Conservation (phyloP, 2,113 vertebrate species). For the Cynoglossus semilaevis region DNA sequence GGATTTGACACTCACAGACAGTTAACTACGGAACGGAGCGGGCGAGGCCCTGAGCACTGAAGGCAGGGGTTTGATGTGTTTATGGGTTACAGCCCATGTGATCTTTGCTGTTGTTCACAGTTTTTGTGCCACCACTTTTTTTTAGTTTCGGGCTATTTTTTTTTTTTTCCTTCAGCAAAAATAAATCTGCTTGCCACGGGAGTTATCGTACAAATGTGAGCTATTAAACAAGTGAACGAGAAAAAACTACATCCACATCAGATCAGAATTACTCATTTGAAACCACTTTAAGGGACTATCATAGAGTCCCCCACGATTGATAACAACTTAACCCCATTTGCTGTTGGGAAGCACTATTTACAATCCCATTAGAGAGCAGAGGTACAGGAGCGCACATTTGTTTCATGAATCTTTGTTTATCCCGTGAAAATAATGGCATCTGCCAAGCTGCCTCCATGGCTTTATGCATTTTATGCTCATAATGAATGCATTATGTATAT, state of each 20-base stretch:
- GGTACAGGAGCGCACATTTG: conserved; percentile 59
- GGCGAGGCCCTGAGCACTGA: conserved; percentile 61
- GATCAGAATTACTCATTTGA: conserved; percentile 11
- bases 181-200: not conserved
- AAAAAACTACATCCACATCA: conserved; percentile 15
- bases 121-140: conserved; percentile 12
- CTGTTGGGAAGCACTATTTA: conserved; percentile 67
- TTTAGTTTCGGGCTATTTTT: not conserved
- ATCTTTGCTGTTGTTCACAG: conserved; percentile 38
- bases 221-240: conserved; percentile 22
- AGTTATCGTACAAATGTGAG: conserved; percentile 1
- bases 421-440: conserved; percentile 67
- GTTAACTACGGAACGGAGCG: conserved; percentile 63
- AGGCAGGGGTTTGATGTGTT: conserved; percentile 61
- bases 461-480: too few relatives aligned
- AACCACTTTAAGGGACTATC: conserved; percentile 18
- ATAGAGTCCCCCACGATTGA: conserved; percentile 30
- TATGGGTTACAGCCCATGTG: conserved; percentile 65
- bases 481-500: too few relatives aligned
- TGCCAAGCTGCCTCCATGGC: conserved; percentile 45
- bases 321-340: conserved; percentile 61
- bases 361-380: conserved; percentile 64
- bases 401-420: conserved; percentile 68
- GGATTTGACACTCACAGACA: conserved; percentile 72
- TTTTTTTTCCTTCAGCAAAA: not conserved